A percentile compares a stretch with the other conserved stretches of the same genome.
Conservation (phyloP, 2,113 vertebrate species). For the Mobula hypostoma region DNA sequence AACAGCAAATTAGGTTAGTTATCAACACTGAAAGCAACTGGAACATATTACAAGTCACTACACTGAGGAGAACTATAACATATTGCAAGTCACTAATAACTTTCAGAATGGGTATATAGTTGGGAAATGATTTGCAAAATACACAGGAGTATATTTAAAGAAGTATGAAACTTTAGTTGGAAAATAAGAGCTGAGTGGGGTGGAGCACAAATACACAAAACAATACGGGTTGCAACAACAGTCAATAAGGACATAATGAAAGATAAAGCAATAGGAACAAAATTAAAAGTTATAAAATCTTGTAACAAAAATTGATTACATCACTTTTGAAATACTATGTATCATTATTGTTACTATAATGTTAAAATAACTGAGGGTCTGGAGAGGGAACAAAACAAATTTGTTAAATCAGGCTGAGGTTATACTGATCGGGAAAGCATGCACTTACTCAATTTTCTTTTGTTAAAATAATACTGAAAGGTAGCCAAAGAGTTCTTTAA, state of each 20-base stretch:
- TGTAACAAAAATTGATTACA: no score
- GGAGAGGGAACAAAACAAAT: not conserved
- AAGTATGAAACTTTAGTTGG: no score
- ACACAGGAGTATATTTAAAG: no score
- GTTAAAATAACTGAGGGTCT: not conserved
- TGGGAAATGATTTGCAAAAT: not conserved
- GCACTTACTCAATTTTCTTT: not conserved
- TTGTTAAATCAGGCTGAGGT: not conserved
- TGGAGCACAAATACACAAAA: not conserved
- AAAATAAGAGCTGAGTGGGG: no score
- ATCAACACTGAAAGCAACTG: not conserved
- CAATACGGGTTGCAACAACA: not conserved
- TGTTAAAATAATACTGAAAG: not conserved
- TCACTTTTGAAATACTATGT: no score
- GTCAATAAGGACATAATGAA: not conserved
- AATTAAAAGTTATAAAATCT: no score
- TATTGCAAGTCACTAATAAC: not conserved
- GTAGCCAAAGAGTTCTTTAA: no score
- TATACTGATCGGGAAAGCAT: not conserved
- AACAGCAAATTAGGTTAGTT: not conserved
- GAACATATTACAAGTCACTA: not conserved
- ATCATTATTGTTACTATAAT: no score
- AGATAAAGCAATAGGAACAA: no score
- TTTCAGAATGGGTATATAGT: not conserved
- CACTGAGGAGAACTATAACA: not conserved